Evolutionary conservation across 2,113 vertebrate genomes (phyloP).

Genomic region (Pangasianodon gigas): DNA sequence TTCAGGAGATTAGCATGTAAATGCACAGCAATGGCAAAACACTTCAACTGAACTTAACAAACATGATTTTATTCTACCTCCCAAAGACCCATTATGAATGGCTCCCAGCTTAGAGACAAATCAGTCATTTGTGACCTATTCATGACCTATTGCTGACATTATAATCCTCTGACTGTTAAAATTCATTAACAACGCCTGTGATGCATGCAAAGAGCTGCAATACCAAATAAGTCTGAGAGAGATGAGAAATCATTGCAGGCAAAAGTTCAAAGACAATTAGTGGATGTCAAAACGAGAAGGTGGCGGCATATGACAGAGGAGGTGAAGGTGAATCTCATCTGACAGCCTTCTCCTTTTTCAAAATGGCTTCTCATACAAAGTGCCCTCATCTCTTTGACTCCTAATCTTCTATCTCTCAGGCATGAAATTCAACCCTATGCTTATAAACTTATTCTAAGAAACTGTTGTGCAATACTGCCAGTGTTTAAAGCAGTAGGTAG

Average conservation of each 20-base stretch:
- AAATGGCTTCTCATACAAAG: conserved; percentile 39
- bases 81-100: conserved; percentile 26
- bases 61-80: conserved; percentile 16
- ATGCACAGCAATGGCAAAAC: conserved; percentile 8
- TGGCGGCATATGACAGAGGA: conserved; percentile 45
- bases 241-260: conserved; percentile 51
- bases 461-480: background rate
- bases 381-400: conserved; percentile 30
- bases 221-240: conserved; percentile 43
- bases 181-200: conserved; percentile 50
- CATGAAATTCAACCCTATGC: background rate
- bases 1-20: conserved; percentile 21
- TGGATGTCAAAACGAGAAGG: conserved; percentile 47
- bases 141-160: conserved; percentile 53
- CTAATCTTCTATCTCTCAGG: background rate
- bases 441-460: background rate
- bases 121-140: conserved; percentile 51
- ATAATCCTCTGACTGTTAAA: conserved; percentile 50
- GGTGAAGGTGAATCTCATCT: conserved; percentile 49
- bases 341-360: conserved; percentile 42
- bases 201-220: conserved; percentile 41
- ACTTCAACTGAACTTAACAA: conserved; percentile 38
- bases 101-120: conserved; percentile 43
- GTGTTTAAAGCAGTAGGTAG: background rate
- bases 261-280: conserved; percentile 61